A percentile compares a stretch with the other conserved stretches of the same genome.
These are phyloP conservation scores for Gnathonemus longibarbis DNA, from an alignment of 2,113 vertebrate species.

Conservation along the genomic window DNA sequence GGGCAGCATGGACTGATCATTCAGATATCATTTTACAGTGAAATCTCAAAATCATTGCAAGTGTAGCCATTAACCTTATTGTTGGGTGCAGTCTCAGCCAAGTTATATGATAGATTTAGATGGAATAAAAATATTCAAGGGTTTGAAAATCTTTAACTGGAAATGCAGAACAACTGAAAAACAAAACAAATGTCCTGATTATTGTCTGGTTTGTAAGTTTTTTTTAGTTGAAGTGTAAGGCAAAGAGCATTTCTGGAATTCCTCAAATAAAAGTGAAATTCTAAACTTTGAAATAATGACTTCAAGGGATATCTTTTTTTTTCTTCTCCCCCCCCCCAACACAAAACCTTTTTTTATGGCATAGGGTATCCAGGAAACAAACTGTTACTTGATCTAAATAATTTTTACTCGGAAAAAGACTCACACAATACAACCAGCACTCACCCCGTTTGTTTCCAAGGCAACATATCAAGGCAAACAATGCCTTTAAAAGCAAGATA, in stretches of 20 bases:
- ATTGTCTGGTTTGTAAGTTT: neutral
- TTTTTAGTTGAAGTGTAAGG: neutral
- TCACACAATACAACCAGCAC: neutral
- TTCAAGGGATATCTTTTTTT: neutral
- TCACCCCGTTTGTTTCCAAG: neutral
- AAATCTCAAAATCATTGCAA: neutral
- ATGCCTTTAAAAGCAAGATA: neutral
- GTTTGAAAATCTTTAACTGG: neutral
- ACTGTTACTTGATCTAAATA: neutral
- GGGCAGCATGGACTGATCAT: neutral
- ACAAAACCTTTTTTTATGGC: neutral
- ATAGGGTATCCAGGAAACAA: neutral
- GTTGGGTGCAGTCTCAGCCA: neutral
- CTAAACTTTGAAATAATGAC: neutral
- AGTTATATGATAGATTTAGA: neutral
- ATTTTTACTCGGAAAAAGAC: neutral
- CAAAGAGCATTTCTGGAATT: neutral
- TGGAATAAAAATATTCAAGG: neutral
- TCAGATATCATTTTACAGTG: neutral
- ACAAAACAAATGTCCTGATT: neutral
- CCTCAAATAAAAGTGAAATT: constrained; percentile 1
- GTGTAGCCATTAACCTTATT: neutral
- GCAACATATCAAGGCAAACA: neutral
- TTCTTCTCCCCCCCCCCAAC: too few relatives aligned
- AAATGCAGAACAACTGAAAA: neutral